Evolutionary conservation across 64 coral and sea anemone genomes (phyloP), one percentile per base, ranked within the genome.

Genomic region (Montipora sp.): DNA sequence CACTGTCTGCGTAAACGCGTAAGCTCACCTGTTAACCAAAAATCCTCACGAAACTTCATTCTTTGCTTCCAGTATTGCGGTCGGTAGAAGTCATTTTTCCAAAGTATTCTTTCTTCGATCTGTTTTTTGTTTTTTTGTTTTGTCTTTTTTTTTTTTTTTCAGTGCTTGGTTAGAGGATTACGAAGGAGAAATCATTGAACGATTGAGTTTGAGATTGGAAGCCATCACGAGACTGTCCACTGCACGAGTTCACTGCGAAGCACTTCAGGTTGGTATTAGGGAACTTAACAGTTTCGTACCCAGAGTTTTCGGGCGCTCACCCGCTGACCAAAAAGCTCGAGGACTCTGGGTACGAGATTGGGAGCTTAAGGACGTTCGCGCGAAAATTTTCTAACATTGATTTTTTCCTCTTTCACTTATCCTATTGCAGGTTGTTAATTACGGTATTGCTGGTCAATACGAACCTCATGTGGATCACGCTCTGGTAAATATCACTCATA

Each of bases 381-480:
- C n/a, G n/a, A n/a, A n/a, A n/a, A n/a, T n/a, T n/a, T n/a, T n/a
- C n/a, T n/a, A n/a, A n/a, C n/a, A n/a, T n/a, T n/a, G n/a, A n/a
- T n/a, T n/a, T n/a, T n/a, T n/a, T n/a, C n/a, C n/a, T n/a, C 50
- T 10, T 20, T 8, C 63, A 57, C 16, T 15, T 79, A 51, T 75
- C 13, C 8, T 73, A 9, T 59, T 15, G 43, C n/a, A 93, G 91
- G 85, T 93, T 79, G 91, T 93, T 69, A 93, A 93, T 74, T 93
- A 93, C 75, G 91, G 91, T 67, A 80, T 58, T 80, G 91, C 83
- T 14, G 91, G 91, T 68, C 91, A 93, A 61, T 93, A 87, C 60
- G 91, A 93, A 66, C 91, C 91, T 36, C 91, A 93, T 75, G 75
- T 93, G 60, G 91, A 93, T 93, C 91, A 93, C 18, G 91, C 91